phyloP scores from a whole-genome alignment of 2,888 invertebrate genomes.

The Cephonodes hylas region DNA sequence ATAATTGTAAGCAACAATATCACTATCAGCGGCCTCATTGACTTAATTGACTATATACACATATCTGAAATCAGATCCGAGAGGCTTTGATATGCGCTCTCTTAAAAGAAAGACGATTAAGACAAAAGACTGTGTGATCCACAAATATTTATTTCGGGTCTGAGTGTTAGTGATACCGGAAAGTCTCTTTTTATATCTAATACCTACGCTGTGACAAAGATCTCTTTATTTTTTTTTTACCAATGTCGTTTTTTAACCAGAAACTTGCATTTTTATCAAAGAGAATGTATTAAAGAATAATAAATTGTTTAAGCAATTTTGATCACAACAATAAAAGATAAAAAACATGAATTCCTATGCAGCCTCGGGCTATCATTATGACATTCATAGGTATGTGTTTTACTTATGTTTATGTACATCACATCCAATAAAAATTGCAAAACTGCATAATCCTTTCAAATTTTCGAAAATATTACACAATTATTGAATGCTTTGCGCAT shows the following conservation, averaged over 20 bases:
- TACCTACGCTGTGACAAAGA: too few species aligned
- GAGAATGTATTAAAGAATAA: not conserved
- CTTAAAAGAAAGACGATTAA: too few species aligned
- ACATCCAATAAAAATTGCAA: not conserved
- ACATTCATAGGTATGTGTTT: not conserved
- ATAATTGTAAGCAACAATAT: not conserved
- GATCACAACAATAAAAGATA: not conserved
- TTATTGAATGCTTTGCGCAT: not conserved
- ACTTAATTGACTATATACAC: too few species aligned
- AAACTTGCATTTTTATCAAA: not conserved
- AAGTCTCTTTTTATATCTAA: too few species aligned
- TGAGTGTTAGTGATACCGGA: too few species aligned
- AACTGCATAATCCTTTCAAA: not conserved
- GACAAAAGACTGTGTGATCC: too few species aligned
- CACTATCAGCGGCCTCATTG: not conserved
- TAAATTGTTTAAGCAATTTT: not conserved
- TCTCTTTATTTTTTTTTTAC: too few species aligned
- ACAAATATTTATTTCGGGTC: too few species aligned
- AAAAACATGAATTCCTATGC: not conserved
- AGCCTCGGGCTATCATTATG: not conserved
- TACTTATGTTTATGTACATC: not conserved
- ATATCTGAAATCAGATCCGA: too few species aligned
- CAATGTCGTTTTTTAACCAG: not conserved
- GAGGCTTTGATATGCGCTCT: too few species aligned
- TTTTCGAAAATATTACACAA: not conserved